These are phyloP conservation scores for Anarsia innoxiella DNA, from an alignment of 2,888 invertebrate species.

Conservation along the genomic window DNA sequence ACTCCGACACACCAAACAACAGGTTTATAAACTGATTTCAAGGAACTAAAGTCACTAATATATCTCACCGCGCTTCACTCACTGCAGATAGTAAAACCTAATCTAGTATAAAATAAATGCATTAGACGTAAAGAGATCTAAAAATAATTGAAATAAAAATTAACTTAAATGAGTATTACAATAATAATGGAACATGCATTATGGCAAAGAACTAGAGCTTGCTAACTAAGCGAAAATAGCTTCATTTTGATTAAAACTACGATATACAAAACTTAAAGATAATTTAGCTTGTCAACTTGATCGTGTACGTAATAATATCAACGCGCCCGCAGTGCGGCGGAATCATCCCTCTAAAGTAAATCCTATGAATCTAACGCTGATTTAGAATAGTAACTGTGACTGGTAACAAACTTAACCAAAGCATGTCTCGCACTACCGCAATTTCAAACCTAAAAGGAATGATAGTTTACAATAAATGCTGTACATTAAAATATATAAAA, in stretches of 20 bases:
- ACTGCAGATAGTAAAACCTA: constrained; percentile 45
- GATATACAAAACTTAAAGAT: constrained; percentile 41
- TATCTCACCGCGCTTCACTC: constrained; percentile 39
- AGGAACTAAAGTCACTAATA: constrained; percentile 62
- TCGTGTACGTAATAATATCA: background rate
- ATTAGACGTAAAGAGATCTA: constrained; percentile 74
- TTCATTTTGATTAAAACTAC: constrained; percentile 61
- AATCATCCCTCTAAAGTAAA: constrained; percentile 1
- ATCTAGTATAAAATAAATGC: constrained; percentile 69
- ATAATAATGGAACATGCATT: constrained; percentile 74
- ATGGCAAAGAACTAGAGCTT: constrained; percentile 73
- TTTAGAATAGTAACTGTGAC: constrained; percentile 58
- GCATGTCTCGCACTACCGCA: no score
- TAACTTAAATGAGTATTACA: constrained; percentile 74
- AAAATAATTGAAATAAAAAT: constrained; percentile 67
- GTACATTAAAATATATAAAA: constrained; percentile 57
- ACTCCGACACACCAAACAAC: constrained; percentile 34
- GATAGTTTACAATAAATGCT: constrained; percentile 63
- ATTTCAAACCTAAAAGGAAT: constrained; percentile 55
- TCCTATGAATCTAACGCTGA: constrained; percentile 20
- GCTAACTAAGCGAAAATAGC: constrained; percentile 72
- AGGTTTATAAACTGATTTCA: constrained; percentile 29
- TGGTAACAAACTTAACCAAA: constrained; percentile 64
- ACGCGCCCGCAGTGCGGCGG: constrained; percentile 1
- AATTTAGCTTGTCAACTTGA: constrained; percentile 19